These are phyloP conservation scores for Forbesichthys papilliferus DNA, from an alignment of 2,113 vertebrate species.

Conservation along the genomic window DNA sequence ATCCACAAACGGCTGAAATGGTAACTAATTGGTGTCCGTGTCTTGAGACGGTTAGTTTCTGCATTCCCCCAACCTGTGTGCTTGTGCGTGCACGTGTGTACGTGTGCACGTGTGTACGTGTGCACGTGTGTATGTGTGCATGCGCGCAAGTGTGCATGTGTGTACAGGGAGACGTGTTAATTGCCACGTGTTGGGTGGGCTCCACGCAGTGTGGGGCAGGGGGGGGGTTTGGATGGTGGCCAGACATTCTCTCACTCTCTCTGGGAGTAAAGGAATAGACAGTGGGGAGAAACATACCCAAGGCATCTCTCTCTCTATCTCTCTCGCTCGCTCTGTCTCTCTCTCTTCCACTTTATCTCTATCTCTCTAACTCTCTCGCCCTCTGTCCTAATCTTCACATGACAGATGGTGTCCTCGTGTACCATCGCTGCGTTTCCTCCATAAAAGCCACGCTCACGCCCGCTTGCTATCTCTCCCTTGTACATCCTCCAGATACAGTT, in stretches of 20 bases:
- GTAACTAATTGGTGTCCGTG: conserved; percentile 47
- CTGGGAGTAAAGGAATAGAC: conserved; percentile 29
- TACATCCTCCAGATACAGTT: not conserved
- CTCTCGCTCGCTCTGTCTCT: not conserved
- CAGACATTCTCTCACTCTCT: conserved; percentile 33
- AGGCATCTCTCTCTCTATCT: conserved; percentile 24
- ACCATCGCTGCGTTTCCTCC: not conserved
- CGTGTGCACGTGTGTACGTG: conserved; percentile 1
- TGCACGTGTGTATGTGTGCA: too few species aligned
- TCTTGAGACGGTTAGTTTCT: conserved; percentile 32
- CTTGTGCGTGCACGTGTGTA: not conserved
- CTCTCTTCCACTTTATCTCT: not conserved
- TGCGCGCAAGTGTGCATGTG: not conserved
- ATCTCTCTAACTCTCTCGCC: not conserved
- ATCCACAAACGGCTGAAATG: conserved; percentile 29
- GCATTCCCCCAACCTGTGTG: too few species aligned
- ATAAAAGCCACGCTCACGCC: not conserved
- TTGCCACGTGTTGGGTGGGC: conserved; percentile 45
- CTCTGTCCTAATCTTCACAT: not conserved
- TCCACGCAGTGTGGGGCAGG: conserved; percentile 2
- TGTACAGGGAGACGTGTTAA: conserved; percentile 51
- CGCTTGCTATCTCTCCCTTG: not conserved
- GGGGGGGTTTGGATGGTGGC: conserved; percentile 28
- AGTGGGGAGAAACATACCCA: conserved; percentile 40
- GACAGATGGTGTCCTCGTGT: not conserved